These are phyloP conservation scores for Caenorhabditis wallacei DNA, from an alignment of 2,888 invertebrate genomes.

Conservation along the genomic window DNA sequence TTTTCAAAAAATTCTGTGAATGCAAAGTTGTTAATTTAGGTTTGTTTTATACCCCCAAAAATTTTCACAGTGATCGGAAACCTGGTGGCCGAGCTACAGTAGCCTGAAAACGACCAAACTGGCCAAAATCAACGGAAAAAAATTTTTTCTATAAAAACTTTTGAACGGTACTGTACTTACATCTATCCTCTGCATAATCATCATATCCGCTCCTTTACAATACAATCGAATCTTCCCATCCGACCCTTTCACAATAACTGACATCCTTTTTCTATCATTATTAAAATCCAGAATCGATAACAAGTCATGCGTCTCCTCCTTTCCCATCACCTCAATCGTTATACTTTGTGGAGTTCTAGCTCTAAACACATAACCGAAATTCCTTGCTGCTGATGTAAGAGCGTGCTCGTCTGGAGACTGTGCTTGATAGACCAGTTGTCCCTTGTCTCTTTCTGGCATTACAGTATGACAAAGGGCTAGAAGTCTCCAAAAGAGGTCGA, in stretches of 20 bases:
- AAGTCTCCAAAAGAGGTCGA: conserved; percentile 86
- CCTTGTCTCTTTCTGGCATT: conserved; percentile 88
- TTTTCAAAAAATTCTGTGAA: too few relatives aligned
- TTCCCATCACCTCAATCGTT: conserved; percentile 85
- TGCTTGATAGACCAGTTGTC: conserved; percentile 86
- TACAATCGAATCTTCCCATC: conserved; percentile 88
- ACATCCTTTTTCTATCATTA: conserved; percentile 99
- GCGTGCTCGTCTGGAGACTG: conserved; percentile 99
- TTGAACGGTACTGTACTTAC: too few relatives aligned
- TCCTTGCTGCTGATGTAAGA: conserved; percentile 96
- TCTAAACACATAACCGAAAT: conserved; percentile 98
- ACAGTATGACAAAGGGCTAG: conserved; percentile 98
- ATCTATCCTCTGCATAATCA: conserved; percentile 93
- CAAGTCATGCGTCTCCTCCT: conserved; percentile 89
- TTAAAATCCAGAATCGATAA: conserved; percentile 99
- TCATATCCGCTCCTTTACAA: conserved; percentile 96
- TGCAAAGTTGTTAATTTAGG: too few relatives aligned
- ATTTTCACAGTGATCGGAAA: too few relatives aligned
- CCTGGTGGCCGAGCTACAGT: too few relatives aligned
- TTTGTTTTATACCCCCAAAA: too few relatives aligned
- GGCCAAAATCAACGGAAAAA: too few relatives aligned
- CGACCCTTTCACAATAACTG: conserved; percentile 87
- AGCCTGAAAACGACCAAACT: too few relatives aligned
- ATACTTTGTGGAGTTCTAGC: conserved; percentile 85
- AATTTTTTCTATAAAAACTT: too few relatives aligned